These are phyloP conservation scores for Temnothorax rugatulus DNA, from an alignment of 2,888 invertebrate genomes.

Conservation along the genomic window DNA sequence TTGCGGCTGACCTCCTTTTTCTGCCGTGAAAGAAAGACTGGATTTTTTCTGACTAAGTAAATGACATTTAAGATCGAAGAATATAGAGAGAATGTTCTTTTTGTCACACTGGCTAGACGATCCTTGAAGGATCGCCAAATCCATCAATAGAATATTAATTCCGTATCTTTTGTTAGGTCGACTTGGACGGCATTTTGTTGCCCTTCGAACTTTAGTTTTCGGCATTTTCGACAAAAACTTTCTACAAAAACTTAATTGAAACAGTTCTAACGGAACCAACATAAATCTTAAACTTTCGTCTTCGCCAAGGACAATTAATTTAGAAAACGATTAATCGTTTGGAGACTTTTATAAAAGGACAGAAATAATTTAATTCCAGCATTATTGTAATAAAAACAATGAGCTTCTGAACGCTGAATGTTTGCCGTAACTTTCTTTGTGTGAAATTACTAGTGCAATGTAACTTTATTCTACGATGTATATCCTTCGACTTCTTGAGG, in stretches of 20 bases:
- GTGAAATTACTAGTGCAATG: not conserved
- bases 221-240: not conserved
- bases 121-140: not conserved
- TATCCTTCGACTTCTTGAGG: conserved; percentile 11
- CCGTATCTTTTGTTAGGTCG: not conserved
- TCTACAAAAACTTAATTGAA: not conserved
- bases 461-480: not conserved
- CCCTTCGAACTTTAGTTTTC: not conserved
- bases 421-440: not conserved
- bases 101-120: not conserved
- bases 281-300: not conserved
- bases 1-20: not conserved
- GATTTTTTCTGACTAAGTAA: not conserved
- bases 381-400: not conserved
- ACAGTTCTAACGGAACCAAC: not conserved
- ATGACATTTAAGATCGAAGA: conserved; percentile 3
- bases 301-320: not conserved
- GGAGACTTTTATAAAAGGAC: not conserved
- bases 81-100: not conserved
- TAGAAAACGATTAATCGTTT: not conserved
- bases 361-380: not conserved
- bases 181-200: not conserved
- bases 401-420: not conserved
- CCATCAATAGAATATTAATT: not conserved
- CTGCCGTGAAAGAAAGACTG: not conserved